These are phyloP conservation scores for Characodon lateralis DNA, from an alignment of 2,797 vertebrate species.

Conservation along the genomic window DNA sequence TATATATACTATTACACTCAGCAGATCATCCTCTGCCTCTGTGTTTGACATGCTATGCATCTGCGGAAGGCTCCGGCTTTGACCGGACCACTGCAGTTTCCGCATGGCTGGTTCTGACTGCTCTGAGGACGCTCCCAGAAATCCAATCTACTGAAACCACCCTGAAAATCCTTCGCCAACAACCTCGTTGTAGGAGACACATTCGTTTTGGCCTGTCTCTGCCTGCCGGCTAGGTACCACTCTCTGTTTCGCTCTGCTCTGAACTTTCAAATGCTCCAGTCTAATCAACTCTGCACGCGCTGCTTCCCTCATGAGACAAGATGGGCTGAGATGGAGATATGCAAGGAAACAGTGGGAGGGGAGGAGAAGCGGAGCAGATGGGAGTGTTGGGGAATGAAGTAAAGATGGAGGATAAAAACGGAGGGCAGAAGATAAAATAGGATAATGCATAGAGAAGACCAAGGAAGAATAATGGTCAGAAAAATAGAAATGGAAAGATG, in stretches of 20 bases:
- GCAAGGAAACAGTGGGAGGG: slow-evolving; percentile 40
- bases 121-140: slow-evolving; percentile 70
- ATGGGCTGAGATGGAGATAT: slow-evolving; percentile 50
- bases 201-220: slow-evolving; percentile 57
- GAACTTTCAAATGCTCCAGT: slow-evolving; percentile 70
- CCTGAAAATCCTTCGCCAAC: slow-evolving; percentile 67
- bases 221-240: slow-evolving; percentile 65
- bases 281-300: slow-evolving; percentile 70
- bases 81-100: slow-evolving; percentile 73
- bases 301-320: slow-evolving; percentile 62
- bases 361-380: slow-evolving; percentile 30
- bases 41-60: slow-evolving; percentile 66
- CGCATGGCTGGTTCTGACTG: slow-evolving; percentile 69
- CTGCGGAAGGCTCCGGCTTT: slow-evolving; percentile 64
- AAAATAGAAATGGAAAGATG: slow-evolving; percentile 49
- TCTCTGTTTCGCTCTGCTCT: slow-evolving; percentile 53
- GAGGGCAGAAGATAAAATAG: slow-evolving; percentile 40
- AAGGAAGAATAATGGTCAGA: slow-evolving; percentile 42
- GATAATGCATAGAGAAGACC: slow-evolving; percentile 51
- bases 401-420: slow-evolving; percentile 39
- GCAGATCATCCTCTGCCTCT: slow-evolving; percentile 47
- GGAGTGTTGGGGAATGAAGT: slow-evolving; percentile 12
- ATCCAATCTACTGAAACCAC: slow-evolving; percentile 69
- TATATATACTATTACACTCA: slow-evolving; percentile 29
- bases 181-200: slow-evolving; percentile 64